Evolutionary conservation across 1,140 invertebrate genomes (phyloP), one percentile per base, ranked within the genome.

Genomic region (Metopolophium dirhodum): DNA sequence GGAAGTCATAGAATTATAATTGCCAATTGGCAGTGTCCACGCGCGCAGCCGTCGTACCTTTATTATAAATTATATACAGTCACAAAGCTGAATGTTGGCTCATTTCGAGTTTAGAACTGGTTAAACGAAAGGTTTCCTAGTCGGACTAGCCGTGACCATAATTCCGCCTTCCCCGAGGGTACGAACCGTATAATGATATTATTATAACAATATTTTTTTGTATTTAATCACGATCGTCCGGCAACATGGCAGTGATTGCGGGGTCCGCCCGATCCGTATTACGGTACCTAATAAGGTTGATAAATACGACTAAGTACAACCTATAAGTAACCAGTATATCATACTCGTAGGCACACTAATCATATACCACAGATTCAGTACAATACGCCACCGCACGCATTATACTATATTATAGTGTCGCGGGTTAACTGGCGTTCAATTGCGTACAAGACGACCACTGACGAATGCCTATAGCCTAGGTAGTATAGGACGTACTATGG

Each of bases 201-300:
- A 61, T 30, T 30, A 61, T 30, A 61, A 61, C 23, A 61, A 61
- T 61, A 61, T 26, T 9, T 61, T 61, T 61, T 68, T 30, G 90
- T 49, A 41, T 91, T 91, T 45, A 54, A 37, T 57, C 20, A 91
- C 30, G 57, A 49, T 91, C 14, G 26, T 49, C 47, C 45, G 45
- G 47, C 26, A 61, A 47, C 47, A 77, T 47, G 41, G 45, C 45
- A 47, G 77, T 47, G 23, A 68, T n/a, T 68, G 41, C 45, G 26
- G 45, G 26, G 30, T 30, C 14, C 2, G 7, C 30, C 30, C 30
- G 2, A 35, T 51, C 35, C 45, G 30, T 51, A 88, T 30, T 91
- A 91, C 82, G 61, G 57, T 91, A n/a, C n/a, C n/a, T n/a, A 88
- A 30, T 91, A 91, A 91, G 61, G 57, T 91, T 77, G 18, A 57